These are phyloP conservation scores for Reinhardtius hippoglossoides DNA, from an alignment of 2,113 vertebrate genomes.

Conservation along the genomic window DNA sequence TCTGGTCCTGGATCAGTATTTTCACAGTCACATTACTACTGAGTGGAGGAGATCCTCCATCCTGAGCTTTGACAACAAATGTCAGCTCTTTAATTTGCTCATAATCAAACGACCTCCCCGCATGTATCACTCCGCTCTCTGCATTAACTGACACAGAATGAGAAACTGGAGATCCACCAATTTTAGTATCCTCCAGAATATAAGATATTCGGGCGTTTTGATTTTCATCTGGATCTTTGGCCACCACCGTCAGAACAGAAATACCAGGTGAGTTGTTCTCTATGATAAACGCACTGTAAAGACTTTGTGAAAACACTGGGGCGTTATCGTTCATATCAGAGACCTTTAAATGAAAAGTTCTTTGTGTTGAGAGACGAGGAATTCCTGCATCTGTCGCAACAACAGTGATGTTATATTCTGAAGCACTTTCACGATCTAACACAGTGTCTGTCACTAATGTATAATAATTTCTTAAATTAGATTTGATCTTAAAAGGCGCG, in stretches of 20 bases:
- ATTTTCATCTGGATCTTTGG: slow-evolving; percentile 63
- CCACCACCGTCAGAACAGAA: slow-evolving; percentile 32
- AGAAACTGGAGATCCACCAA: slow-evolving; percentile 30
- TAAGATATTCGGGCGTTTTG: slow-evolving; percentile 59
- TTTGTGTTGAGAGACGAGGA: slow-evolving; percentile 49
- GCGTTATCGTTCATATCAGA: slow-evolving; percentile 77
- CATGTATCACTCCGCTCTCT: slow-evolving; percentile 44
- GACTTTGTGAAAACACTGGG: slow-evolving; percentile 53
- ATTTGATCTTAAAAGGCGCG: slow-evolving; percentile 60
- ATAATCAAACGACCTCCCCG: slow-evolving; percentile 56
- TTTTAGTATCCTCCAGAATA: slow-evolving; percentile 41
- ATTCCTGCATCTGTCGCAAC: slow-evolving; percentile 53
- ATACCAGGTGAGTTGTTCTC: slow-evolving; percentile 73
- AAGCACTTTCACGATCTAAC: slow-evolving; percentile 56
- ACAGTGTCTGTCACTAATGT: slow-evolving; percentile 46
- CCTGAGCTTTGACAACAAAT: slow-evolving; percentile 52
- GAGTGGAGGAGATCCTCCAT: slow-evolving; percentile 59
- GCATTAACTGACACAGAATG: slow-evolving; percentile 49
- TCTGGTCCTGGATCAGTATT: slow-evolving; percentile 27
- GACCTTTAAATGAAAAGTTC: slow-evolving; percentile 52
- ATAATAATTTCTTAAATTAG: slow-evolving; percentile 64
- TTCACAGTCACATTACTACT: slow-evolving; percentile 33
- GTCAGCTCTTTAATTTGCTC: slow-evolving; percentile 55
- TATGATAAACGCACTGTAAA: slow-evolving; percentile 33
- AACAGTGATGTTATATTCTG: slow-evolving; percentile 66